Percentiles rank a stretch among this genome's conserved stretches.
These are phyloP conservation scores for Turdus rufiventris DNA, from an alignment of 2,113 vertebrate species.

Conservation along the genomic window DNA sequence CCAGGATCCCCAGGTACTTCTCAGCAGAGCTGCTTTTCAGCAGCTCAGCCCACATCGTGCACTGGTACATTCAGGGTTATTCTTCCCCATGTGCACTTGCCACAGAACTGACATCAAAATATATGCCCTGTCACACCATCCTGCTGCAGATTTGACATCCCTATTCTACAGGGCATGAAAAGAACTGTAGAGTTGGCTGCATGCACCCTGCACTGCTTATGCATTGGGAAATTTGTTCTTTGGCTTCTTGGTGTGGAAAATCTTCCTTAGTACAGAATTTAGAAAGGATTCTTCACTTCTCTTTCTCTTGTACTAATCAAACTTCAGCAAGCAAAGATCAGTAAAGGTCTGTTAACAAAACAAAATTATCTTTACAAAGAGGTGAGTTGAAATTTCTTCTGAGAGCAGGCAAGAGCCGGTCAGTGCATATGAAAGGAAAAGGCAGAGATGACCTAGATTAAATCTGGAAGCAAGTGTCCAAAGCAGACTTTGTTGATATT, in stretches of 20 bases:
- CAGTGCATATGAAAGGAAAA: not conserved
- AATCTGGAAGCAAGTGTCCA: not conserved
- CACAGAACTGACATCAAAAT: not conserved
- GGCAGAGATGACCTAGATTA: not conserved
- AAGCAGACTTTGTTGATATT: not conserved
- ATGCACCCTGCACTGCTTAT: not conserved
- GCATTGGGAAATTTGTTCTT: not conserved
- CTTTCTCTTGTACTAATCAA: not conserved
- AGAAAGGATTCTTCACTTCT: not conserved
- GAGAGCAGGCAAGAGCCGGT: not conserved
- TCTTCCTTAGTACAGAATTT: not conserved
- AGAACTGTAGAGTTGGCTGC: not conserved
- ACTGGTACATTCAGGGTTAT: not conserved
- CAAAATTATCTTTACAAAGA: not conserved
- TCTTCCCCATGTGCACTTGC: not conserved
- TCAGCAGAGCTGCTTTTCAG: not conserved
- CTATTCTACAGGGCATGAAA: not conserved
- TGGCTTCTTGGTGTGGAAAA: not conserved
- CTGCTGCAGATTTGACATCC: not conserved
- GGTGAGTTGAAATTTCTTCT: not conserved
- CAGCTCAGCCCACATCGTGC: not conserved
- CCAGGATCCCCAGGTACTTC: not conserved
- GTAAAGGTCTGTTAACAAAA: not conserved
- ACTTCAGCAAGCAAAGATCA: not conserved
- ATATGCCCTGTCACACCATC: not conserved